These are phyloP conservation scores for Mus caroli DNA, from an alignment of 2,797 vertebrate genomes.

Conservation along the genomic window DNA sequence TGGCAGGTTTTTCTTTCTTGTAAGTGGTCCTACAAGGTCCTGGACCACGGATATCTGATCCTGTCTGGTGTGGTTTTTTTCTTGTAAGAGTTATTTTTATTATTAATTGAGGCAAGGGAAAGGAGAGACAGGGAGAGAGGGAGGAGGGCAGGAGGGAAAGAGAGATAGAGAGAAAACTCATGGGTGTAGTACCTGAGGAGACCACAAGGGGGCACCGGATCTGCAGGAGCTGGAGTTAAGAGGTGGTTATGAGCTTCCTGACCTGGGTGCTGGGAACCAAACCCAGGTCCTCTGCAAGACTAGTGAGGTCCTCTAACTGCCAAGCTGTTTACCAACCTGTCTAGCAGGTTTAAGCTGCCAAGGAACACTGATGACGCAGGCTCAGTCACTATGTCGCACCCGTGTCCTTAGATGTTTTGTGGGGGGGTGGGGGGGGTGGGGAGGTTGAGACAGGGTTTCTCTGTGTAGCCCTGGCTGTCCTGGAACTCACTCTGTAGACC, in stretches of 20 bases:
- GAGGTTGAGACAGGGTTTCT: too few species aligned
- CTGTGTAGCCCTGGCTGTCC: too few species aligned
- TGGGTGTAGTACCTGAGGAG: not conserved
- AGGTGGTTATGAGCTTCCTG: not conserved
- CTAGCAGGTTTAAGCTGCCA: not conserved
- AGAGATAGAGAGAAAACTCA: not conserved
- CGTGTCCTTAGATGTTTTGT: not conserved
- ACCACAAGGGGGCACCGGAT: not conserved
- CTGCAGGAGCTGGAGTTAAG: not conserved
- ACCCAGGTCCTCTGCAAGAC: not conserved
- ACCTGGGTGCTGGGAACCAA: not conserved
- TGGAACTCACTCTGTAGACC: too few species aligned
- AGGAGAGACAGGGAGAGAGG: too few species aligned
- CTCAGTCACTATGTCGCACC: not conserved
- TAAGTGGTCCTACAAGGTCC: not conserved
- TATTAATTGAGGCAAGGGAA: not conserved
- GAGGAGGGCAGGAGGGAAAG: not conserved
- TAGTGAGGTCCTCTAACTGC: not conserved
- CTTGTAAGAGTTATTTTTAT: not conserved
- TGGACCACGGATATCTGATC: not conserved
- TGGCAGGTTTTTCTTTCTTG: not conserved
- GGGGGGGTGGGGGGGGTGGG: too few species aligned
- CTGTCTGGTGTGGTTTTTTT: not conserved
- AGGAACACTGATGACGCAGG: not conserved
- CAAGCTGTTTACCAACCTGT: not conserved